Percentiles rank a stretch among this genome's conserved stretches.
Evolutionary conservation across 1,140 invertebrate species (phyloP).

Genomic region (Acromyrmex echinatior): DNA sequence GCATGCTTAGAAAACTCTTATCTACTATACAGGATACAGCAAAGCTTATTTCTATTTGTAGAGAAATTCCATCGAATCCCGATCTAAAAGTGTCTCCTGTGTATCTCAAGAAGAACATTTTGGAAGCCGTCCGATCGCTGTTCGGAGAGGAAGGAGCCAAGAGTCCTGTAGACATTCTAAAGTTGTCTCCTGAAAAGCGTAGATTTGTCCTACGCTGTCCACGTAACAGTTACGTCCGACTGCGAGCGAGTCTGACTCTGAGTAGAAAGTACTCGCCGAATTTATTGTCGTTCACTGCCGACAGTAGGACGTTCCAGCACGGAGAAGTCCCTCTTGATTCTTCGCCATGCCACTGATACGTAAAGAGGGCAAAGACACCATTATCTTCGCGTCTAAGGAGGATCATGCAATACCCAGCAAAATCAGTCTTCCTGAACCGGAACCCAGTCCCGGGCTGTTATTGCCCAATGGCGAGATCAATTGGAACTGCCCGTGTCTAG

Average conservation of each 20-base stretch:
- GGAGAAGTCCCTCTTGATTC: neutral
- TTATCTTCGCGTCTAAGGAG: constrained; percentile 94
- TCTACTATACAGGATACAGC: neutral
- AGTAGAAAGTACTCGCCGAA: constrained; percentile 86
- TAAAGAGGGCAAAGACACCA: constrained; percentile 92
- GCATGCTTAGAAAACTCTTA: neutral
- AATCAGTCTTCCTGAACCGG: constrained; percentile 91
- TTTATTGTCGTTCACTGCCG: constrained; percentile 80
- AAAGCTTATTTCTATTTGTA: constrained; percentile 79
- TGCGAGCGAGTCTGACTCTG: constrained; percentile 88
- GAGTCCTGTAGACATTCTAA: constrained; percentile 88
- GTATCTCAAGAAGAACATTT: constrained; percentile 88
- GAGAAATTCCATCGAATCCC: constrained; percentile 84
- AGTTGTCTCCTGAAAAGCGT: constrained; percentile 84
- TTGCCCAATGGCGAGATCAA: constrained; percentile 96
- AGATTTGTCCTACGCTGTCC: constrained; percentile 88
- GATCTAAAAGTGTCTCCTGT: constrained; percentile 83
- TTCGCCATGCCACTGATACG: constrained; percentile 83
- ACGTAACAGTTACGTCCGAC: constrained; percentile 86
- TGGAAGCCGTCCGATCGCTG: constrained; percentile 86
- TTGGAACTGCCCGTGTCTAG: constrained; percentile 98
- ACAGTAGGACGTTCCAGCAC: constrained; percentile 82
- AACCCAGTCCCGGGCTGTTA: constrained; percentile 93
- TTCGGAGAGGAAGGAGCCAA: constrained; percentile 88
- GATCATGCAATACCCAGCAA: constrained; percentile 92